These are phyloP conservation scores for Auanema sp. DNA, from an alignment of 2,888 invertebrate genomes.

Conservation along the genomic window DNA sequence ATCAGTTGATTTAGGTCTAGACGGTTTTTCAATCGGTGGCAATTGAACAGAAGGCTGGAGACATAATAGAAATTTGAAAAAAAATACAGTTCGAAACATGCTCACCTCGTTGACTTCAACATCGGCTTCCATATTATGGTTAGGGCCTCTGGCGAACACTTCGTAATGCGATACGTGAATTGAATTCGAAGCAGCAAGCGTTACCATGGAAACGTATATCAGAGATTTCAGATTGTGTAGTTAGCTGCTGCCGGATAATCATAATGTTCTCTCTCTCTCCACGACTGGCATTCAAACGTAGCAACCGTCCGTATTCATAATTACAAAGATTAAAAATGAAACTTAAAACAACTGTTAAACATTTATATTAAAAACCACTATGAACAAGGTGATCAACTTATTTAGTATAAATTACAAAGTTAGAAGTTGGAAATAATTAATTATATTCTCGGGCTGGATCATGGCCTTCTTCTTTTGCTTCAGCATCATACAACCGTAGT, in stretches of 20 bases:
- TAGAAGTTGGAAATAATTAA: constrained; percentile 15
- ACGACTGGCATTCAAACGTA: not conserved
- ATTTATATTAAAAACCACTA: constrained; percentile 4
- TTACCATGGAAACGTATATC: constrained; percentile 1
- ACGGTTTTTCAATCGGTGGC: not conserved
- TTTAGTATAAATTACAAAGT: not conserved
- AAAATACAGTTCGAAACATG: not conserved
- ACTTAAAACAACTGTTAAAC: not conserved
- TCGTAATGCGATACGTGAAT: not conserved
- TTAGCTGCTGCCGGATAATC: constrained; percentile 4
- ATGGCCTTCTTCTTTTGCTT: constrained; percentile 28
- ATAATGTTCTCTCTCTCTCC: not conserved
- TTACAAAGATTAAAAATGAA: not conserved
- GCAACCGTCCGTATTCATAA: not conserved
- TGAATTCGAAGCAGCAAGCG: not conserved
- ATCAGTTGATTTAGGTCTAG: constrained; percentile 1
- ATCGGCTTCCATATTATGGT: too few species aligned
- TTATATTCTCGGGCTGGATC: constrained; percentile 42
- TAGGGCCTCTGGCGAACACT: not conserved
- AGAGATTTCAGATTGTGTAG: constrained; percentile 1
- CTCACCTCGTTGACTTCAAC: too few species aligned
- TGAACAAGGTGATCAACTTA: not conserved
- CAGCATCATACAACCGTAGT: constrained; percentile 37
- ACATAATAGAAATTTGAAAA: not conserved
- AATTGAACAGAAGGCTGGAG: not conserved